A percentile compares a stretch with the other conserved stretches of the same genome.
Conservation (phyloP, 2,113 vertebrate species). For the Myotis lucifugus region DNA sequence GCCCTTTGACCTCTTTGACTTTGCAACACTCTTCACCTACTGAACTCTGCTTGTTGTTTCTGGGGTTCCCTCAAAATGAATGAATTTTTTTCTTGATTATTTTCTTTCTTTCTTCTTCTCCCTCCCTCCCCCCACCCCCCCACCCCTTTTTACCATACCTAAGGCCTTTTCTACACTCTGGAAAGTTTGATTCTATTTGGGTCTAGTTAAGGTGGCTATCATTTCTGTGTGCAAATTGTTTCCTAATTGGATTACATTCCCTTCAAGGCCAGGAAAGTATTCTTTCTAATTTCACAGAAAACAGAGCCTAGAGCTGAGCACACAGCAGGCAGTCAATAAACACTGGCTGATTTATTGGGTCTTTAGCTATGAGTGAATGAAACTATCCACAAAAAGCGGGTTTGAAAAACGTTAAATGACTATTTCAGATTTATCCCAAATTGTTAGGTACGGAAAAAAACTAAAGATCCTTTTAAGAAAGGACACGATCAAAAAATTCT, state of each 20-base stretch:
- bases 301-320: background rate
- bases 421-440: slow-evolving; percentile 7
- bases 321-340: background rate
- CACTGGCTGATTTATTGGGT: background rate
- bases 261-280: background rate
- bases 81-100: background rate
- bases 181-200: background rate
- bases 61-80: background rate
- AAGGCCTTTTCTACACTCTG: background rate
- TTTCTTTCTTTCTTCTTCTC: background rate
- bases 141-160: background rate
- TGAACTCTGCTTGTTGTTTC: background rate
- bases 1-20: background rate
- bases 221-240: background rate
- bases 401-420: slow-evolving; percentile 40
- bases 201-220: background rate
- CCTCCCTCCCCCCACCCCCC: no score
- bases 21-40: background rate
- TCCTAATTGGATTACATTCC: background rate
- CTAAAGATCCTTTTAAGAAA: slow-evolving; percentile 22
- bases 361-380: slow-evolving; percentile 39
- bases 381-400: slow-evolving; percentile 28
- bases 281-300: slow-evolving; percentile 27
- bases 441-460: slow-evolving; percentile 35
- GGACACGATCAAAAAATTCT: background rate